Base-by-base conservation (phyloP, 2,113 vertebrate species). In the Boleophthalmus pectinirostris region DNA sequence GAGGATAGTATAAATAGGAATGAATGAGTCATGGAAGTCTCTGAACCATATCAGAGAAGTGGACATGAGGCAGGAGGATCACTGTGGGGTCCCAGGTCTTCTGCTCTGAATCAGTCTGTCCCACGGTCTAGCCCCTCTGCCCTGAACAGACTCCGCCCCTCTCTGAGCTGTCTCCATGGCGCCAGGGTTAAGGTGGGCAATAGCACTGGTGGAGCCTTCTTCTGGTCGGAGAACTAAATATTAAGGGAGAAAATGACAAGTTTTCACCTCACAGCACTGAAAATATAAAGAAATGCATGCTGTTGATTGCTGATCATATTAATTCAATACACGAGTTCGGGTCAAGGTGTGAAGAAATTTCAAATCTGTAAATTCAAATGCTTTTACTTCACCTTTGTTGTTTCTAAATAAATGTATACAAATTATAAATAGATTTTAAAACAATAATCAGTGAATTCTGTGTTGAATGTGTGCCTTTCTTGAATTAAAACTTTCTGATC, bases 131-230 rank as follows among this genome's bases (percentile, higher is more conserved):
- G 2, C 3, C 49, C 95, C 87, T 45, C 94, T 87, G 70, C 91
- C 87, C 88, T 92, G 94, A 0, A 94, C 94, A 0, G 95, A 95
- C 88, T 87, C 94, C 0, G 86, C 91, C 13, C 95, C 95, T 66
- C 93, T 93, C 77, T 95, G 95, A 10, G 95, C 95, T 0, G 93
- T 95, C 91, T 95, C 95, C 0, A 95, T 96, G 74, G 96, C 95
- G 1, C 77, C 20, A 2, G 95, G 92, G 89, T 97, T 91, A 0
- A 95, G 96, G 85, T 95, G 96, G 13, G 94, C 93, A 0, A 95
- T 96, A 9, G 91, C 90, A 20, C 94, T 94, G 13, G 94, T 81
- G 3, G 92, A 85, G 2, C 92, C 85, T 0, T 89, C 83, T 51
- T 93, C 95, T 97, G 87, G 58, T 72, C 0, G 61, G 63, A 46